These are phyloP conservation scores for Bombus pascuorum DNA, from an alignment of 1,140 invertebrate species.

Conservation along the genomic window DNA sequence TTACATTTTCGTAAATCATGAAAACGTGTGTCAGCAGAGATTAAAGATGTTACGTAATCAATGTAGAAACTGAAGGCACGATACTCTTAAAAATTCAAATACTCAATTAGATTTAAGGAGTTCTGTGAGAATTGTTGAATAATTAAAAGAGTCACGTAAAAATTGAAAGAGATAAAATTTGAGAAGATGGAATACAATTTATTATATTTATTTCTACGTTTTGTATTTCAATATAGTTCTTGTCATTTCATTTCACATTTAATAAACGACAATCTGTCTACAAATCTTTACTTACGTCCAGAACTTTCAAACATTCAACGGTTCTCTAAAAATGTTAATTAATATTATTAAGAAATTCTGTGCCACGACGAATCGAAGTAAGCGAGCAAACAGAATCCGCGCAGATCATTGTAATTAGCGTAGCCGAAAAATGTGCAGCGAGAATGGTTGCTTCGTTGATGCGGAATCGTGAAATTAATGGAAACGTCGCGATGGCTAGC, in stretches of 20 bases:
- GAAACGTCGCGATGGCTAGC: background rate
- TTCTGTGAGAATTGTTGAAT: background rate
- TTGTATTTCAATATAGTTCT: background rate
- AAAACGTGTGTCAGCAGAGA: no score
- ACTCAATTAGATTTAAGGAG: background rate
- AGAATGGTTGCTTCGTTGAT: background rate
- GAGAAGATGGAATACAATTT: background rate
- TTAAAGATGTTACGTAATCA: no score
- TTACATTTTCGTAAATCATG: no score
- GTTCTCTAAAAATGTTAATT: background rate
- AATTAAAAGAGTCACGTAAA: background rate
- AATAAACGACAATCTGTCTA: background rate
- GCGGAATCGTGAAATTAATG: constrained; percentile 24
- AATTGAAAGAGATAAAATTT: background rate
- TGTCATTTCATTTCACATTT: background rate
- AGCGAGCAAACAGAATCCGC: background rate
- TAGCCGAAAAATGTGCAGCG: background rate
- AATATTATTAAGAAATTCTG: background rate
- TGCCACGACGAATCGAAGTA: background rate
- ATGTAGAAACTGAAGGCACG: background rate
- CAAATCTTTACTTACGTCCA: background rate
- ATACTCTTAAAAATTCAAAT: background rate
- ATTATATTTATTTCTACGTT: background rate
- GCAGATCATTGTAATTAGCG: background rate
- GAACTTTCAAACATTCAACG: no score